Evolutionary conservation across 2,888 invertebrate species (phyloP), one percentile per base, ranked within the genome.

Genomic region (Brenthis daphne): DNA sequence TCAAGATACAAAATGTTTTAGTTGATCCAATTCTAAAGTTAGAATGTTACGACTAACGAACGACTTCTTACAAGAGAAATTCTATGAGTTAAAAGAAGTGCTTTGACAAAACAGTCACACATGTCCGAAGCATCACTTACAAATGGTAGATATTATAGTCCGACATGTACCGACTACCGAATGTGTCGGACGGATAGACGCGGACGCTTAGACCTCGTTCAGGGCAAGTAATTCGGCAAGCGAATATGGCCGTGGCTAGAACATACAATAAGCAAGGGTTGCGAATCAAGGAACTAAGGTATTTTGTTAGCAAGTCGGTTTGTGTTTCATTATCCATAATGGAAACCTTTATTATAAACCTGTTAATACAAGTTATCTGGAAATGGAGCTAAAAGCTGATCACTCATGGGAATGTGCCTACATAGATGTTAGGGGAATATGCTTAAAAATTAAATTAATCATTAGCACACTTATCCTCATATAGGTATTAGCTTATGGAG

Each of bases 201-300:
- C 64, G 65, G 80, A 79, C 80, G 80, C 80, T 82, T 90, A 92
- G 80, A 80, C 87, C 85, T 90, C 88, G 86, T 88, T 88, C 88
- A 80, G 84, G 80, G 83, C 84, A 82, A 92, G 81, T 85, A 92
- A 86, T 82, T 92, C 92, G 80, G 88, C 90, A 84, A 92, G 89
- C 82, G 90, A 84, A 86, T 83, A 91, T 88, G 92, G 92, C 81
- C 88, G 87, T 81, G 82, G 89, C 92, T 92, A 92, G 88, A 92
- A 92, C 87, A 92, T 86, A 91, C 75, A 89, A 89, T 80, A 60
- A 60, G 60, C 50, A 50, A 50, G 50, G 78, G 70, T 79, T 78
- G 77, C 58, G 37, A 43, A 43, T 43, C 8, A 43, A 43, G 11
- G 37, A 43, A 43, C 37, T 29, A 43, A 43, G 37, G 11, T 43